phyloP scores from a whole-genome alignment of 2,113 vertebrate genomes.

The Tyrannus savana region DNA sequence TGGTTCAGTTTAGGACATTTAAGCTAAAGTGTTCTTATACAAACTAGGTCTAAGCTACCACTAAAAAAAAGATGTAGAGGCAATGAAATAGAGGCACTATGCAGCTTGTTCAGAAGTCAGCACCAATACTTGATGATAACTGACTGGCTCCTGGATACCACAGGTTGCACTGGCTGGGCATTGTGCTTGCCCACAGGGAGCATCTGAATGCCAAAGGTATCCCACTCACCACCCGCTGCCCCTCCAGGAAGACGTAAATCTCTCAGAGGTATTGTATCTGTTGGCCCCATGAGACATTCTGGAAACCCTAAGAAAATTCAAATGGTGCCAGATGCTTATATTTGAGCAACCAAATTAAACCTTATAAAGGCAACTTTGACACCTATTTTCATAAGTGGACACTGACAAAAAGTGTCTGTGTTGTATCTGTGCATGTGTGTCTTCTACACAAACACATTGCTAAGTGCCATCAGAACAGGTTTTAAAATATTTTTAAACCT shows the following conservation, averaged over 20 bases:
- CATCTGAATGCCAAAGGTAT: not conserved
- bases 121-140: not conserved
- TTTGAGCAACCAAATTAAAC: not conserved
- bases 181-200: not conserved
- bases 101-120: not conserved
- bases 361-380: not conserved
- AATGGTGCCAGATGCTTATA: not conserved
- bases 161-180: no score
- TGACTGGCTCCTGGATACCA: not conserved
- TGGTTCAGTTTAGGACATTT: not conserved
- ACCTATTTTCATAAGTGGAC: not conserved
- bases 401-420: not conserved
- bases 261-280: not conserved
- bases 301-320: not conserved
- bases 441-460: not conserved
- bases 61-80: not conserved
- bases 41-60: not conserved
- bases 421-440: not conserved
- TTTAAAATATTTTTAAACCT: not conserved
- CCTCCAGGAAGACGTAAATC: accelerated
- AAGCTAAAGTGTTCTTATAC: not conserved
- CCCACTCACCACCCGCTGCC: accelerated
- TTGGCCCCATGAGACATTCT: accelerated
- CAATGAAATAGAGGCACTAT: not conserved
- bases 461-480: not conserved